Conservation (phyloP, 2,113 vertebrate genomes). For the Thymallus thymallus region DNA sequence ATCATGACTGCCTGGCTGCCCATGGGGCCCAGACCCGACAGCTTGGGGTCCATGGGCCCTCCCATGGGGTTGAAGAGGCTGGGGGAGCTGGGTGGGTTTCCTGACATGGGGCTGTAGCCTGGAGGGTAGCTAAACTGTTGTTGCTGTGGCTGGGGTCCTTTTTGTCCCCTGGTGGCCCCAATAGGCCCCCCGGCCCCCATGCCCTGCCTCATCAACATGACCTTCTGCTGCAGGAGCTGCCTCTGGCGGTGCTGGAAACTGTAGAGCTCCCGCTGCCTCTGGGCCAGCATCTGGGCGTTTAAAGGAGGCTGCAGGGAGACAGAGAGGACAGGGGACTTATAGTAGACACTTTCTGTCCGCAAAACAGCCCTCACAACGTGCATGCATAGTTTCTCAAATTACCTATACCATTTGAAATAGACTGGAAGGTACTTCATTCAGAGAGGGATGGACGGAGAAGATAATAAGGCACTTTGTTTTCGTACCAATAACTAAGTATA, state of each 20-base stretch:
- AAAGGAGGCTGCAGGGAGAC: slow-evolving; percentile 79
- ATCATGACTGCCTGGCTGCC: slow-evolving; percentile 78
- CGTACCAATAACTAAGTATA: neutral
- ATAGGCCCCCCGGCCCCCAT: slow-evolving; percentile 73
- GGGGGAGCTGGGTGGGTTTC: slow-evolving; percentile 84
- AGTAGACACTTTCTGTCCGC: no score
- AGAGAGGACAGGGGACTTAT: neutral
- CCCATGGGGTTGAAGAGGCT: slow-evolving; percentile 84
- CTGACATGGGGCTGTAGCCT: slow-evolving; percentile 79
- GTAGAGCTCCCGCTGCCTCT: slow-evolving; percentile 90
- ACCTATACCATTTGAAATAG: no score
- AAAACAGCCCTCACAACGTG: neutral
- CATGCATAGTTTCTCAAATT: neutral
- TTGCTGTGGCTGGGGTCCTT: slow-evolving; percentile 73
- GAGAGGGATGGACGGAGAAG: neutral
- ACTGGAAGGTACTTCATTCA: no score
- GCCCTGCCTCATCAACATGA: slow-evolving; percentile 89
- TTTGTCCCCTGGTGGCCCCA: slow-evolving; percentile 74
- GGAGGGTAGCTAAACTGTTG: slow-evolving; percentile 86
- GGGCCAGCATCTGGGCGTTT: slow-evolving; percentile 94
- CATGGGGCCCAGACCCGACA: slow-evolving; percentile 74
- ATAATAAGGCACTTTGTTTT: neutral
- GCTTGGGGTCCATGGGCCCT: slow-evolving; percentile 75
- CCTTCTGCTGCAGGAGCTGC: slow-evolving; percentile 91
- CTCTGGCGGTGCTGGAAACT: slow-evolving; percentile 93